Conservation (phyloP, 2,113 vertebrate species). For the Boulengeromyrus knoepffleri region DNA sequence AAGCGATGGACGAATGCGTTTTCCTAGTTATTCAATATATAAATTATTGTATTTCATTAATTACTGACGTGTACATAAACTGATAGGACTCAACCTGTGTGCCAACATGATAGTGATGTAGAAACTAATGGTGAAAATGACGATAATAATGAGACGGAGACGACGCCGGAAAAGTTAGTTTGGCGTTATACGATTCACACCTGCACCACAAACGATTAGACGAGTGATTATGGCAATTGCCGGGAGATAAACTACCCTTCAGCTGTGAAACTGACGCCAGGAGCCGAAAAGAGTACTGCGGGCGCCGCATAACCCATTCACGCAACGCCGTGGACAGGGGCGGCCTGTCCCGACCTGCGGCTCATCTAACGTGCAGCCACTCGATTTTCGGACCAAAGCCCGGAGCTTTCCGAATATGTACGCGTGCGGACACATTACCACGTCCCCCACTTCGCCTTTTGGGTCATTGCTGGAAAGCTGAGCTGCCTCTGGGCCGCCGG, state of each 20-base stretch:
- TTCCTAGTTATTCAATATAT: background rate
- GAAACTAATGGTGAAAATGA: background rate
- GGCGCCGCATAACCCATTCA: background rate
- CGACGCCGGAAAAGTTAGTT: background rate
- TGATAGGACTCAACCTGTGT: background rate
- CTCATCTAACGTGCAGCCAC: background rate
- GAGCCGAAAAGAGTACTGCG: background rate
- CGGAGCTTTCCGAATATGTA: background rate
- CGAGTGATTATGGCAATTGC: background rate
- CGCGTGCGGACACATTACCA: conserved; percentile 29
- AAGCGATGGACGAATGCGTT: background rate
- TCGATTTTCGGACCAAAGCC: background rate
- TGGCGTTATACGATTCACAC: background rate
- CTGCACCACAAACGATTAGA: background rate
- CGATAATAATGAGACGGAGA: background rate
- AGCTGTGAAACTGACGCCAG: background rate
- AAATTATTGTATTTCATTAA: background rate
- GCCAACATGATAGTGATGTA: background rate
- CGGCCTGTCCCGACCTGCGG: background rate
- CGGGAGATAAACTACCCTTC: background rate
- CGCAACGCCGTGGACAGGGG: background rate
- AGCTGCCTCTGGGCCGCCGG: conserved; percentile 41
- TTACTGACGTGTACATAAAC: background rate
- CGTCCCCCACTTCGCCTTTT: conserved; percentile 34
- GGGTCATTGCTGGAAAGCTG: conserved; percentile 40